Evolutionary conservation across 2,113 vertebrate species (phyloP).

Genomic region (Neoarius graeffei): DNA sequence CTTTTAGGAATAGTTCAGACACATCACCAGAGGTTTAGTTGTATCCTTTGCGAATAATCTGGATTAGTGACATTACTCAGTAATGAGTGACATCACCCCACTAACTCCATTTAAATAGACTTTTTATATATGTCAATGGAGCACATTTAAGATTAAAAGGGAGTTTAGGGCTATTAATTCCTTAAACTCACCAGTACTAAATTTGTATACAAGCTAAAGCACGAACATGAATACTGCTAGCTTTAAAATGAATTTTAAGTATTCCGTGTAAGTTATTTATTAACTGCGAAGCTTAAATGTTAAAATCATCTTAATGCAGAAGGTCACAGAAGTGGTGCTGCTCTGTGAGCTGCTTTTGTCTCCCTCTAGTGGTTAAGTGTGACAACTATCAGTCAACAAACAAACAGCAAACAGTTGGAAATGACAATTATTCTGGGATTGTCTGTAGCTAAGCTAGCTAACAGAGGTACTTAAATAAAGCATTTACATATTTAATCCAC

Average conservation of each 20-base stretch:
- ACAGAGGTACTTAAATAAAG: background rate
- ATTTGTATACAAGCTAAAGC: background rate
- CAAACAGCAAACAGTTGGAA: background rate
- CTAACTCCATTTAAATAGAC: background rate
- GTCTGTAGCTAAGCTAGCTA: background rate
- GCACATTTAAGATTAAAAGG: slow-evolving; percentile 21
- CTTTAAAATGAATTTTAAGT: background rate
- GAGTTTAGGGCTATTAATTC: background rate
- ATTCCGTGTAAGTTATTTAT: background rate
- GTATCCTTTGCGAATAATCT: background rate
- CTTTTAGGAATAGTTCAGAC: background rate
- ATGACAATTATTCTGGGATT: background rate
- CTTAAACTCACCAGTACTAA: background rate
- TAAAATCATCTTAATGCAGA: background rate
- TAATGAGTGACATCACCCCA: slow-evolving; percentile 34
- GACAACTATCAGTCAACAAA: background rate
- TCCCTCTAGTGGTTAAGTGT: background rate
- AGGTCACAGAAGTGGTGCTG: background rate
- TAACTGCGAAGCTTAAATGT: background rate
- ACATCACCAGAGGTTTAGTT: background rate
- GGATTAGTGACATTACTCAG: background rate
- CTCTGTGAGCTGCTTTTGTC: background rate
- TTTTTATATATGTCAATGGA: slow-evolving; percentile 48
- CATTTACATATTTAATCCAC: background rate
- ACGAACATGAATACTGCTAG: background rate